Evolutionary conservation across 2,888 invertebrate genomes (phyloP).

Genomic region (Hirtodrosophila histrioides): DNA sequence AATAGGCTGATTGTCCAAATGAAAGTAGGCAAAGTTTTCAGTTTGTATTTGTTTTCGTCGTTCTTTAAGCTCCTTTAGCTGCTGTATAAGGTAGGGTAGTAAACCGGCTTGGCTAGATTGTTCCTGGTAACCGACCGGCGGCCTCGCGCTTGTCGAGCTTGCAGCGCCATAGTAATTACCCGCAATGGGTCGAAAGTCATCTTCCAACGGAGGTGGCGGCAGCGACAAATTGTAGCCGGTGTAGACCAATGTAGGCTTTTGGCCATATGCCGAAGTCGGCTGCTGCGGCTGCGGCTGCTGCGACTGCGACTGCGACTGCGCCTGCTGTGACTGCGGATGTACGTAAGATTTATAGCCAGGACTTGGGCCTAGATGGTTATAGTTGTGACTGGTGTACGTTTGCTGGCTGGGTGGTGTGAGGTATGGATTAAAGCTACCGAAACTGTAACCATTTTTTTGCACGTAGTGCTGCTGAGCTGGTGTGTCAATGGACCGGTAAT

Average conservation of each 20-base stretch:
- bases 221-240: constrained; percentile 77
- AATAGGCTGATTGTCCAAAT: constrained; percentile 80
- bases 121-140: constrained; percentile 46
- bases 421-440: constrained; percentile 81
- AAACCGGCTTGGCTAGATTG: constrained; percentile 60
- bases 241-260: constrained; percentile 70
- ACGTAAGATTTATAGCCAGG: constrained; percentile 56
- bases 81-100: constrained; percentile 80
- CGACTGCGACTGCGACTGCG: constrained; percentile 31
- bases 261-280: constrained; percentile 2
- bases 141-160: constrained; percentile 51
- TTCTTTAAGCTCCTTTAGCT: constrained; percentile 80
- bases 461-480: constrained; percentile 35
- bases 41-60: constrained; percentile 78
- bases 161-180: constrained; percentile 68
- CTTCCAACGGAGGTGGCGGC: constrained; percentile 70
- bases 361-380: constrained; percentile 65
- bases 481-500: constrained; percentile 78
- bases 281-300: constrained; percentile 26
- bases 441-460: constrained; percentile 64
- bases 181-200: constrained; percentile 76
- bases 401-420: constrained; percentile 77
- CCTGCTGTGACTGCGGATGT: constrained; percentile 47
- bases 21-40: constrained; percentile 84
- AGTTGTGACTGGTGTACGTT: constrained; percentile 47